Evolutionary conservation across 1,140 invertebrate genomes (phyloP).

Genomic region (Eubasilissa regina): DNA sequence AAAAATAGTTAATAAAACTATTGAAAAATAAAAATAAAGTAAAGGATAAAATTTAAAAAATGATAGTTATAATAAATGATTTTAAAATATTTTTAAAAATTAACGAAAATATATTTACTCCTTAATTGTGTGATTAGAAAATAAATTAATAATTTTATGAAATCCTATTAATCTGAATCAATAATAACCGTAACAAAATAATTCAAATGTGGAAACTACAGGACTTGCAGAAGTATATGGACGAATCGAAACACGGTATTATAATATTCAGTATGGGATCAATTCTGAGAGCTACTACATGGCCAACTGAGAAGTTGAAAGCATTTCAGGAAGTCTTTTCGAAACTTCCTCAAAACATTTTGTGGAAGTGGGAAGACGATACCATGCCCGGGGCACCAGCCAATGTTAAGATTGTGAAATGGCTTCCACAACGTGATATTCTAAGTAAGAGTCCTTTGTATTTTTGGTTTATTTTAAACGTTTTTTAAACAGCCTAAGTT

Average conservation of each 20-base stretch:
- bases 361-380: slow-evolving; percentile 76
- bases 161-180: no score
- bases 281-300: slow-evolving; percentile 73
- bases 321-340: slow-evolving; percentile 72
- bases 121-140: no score
- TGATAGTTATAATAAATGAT: no score
- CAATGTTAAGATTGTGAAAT: slow-evolving; percentile 75
- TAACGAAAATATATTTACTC: no score
- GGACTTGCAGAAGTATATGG: slow-evolving; percentile 59
- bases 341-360: slow-evolving; percentile 71
- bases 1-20: no score
- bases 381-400: slow-evolving; percentile 69
- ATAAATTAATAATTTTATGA: background rate
- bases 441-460: slow-evolving; percentile 61
- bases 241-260: slow-evolving; percentile 71
- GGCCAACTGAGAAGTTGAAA: slow-evolving; percentile 74
- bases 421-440: slow-evolving; percentile 69
- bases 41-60: no score
- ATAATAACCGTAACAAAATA: no score
- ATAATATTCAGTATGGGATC: slow-evolving; percentile 79
- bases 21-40: no score
- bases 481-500: background rate
- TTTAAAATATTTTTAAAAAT: no score
- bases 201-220: slow-evolving; percentile 40
- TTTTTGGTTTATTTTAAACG: background rate